Evolutionary conservation across 2,797 vertebrate genomes (phyloP).

Genomic region (Podarcis siculus): DNA sequence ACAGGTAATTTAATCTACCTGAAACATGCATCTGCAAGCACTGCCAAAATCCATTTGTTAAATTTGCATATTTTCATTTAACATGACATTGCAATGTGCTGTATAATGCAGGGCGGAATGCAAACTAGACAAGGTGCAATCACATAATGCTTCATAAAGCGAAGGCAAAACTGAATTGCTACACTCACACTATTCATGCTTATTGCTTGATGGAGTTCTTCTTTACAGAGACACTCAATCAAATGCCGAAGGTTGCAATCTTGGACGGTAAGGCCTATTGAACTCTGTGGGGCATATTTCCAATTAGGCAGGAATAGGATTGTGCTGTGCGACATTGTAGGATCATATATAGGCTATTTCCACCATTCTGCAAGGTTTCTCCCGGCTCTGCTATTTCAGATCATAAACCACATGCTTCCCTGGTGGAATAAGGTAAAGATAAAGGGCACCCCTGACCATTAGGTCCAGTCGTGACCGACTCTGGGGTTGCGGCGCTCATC

Average conservation of each 20-base stretch:
- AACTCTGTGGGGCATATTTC: background rate
- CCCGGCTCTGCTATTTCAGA: background rate
- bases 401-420: background rate
- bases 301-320: no score
- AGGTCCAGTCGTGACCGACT: no score
- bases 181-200: background rate
- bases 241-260: background rate
- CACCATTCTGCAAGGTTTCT: background rate
- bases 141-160: background rate
- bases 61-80: conserved; percentile 56
- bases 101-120: conserved; percentile 21
- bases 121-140: conserved; percentile 23
- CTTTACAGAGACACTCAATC: background rate
- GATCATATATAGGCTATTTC: background rate
- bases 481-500: no score
- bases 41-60: conserved; percentile 54
- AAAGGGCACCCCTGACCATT: no score
- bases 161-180: background rate
- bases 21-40: conserved; percentile 41
- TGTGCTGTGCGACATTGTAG: background rate
- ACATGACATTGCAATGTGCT: conserved; percentile 24
- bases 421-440: no score
- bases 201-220: background rate
- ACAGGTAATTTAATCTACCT: conserved; percentile 57
- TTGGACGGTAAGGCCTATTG: background rate